Evolutionary conservation across 2,888 invertebrate genomes (phyloP), one percentile per base, ranked within the genome.

Genomic region (Ceriagrion tenellum): DNA sequence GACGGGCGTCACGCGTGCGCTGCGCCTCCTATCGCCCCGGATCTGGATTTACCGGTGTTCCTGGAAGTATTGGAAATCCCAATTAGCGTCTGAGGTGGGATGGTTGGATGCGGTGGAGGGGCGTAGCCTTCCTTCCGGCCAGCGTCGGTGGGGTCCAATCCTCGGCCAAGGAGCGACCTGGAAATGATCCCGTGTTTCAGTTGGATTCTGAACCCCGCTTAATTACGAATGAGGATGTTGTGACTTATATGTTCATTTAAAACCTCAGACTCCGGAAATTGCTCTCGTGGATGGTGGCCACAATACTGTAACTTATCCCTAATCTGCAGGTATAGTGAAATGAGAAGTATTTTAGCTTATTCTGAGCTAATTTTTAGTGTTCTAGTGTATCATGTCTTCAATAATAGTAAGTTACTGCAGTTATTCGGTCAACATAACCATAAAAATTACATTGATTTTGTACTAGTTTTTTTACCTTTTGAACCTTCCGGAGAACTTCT

Each of bases 31-130:
- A 16, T 8, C 69, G 20, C 12, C 12, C 12, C n/a, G 69, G 69
- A 12, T n/a, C 69, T 26, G n/a, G n/a, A 69, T n/a, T 69, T 16
- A 3, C 81, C 35, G 35, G 81, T 35, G 35, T 81, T 81, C 81
- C 81, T 81, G 81, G 81, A 81, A 81, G 16, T 35, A 81, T 35
- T 30, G 81, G 81, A 35, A 81, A 81, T 30, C 81, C 81, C 81
- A 81, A 35, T 81, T 30, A 35, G 81, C 35, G 81, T 35, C 35
- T 2, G 69, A 69, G 69, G 69, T 4, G 69, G n/a, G 23, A n/a
- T 26, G 69, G 26, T 8, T 23, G 26, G 69, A 26, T 18, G 1
- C 59, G 59, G 12, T 18, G 16, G 69, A 26, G n/a, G n/a, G 69
- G 10, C 69, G 3, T 35, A 12, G 13, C 35, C 81, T 18, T 16